A percentile compares a stretch with the other conserved stretches of the same genome.
These are phyloP conservation scores for Doris montereyensis DNA, from an alignment of 2,888 invertebrate species.

Conservation along the genomic window DNA sequence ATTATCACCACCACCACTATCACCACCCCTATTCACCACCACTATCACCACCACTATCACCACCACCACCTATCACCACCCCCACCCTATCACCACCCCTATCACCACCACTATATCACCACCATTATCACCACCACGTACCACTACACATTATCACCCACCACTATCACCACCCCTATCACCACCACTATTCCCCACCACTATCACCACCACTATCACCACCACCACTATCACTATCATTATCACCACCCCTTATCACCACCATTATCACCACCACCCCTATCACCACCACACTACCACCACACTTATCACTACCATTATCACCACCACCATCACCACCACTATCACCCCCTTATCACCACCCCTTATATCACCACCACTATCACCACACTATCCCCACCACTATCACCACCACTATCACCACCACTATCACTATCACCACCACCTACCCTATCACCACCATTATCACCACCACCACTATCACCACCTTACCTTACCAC, in stretches of 20 bases:
- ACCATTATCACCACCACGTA: too few relatives aligned
- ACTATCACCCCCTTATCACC: too few relatives aligned
- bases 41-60: too few relatives aligned
- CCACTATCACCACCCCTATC: not conserved
- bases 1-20: too few relatives aligned
- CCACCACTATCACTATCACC: not conserved
- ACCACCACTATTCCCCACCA: not conserved
- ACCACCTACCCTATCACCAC: not conserved
- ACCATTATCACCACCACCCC: not conserved
- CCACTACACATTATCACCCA: not conserved
- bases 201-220: not conserved
- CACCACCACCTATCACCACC: too few relatives aligned
- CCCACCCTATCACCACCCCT: too few relatives aligned
- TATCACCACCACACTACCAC: not conserved
- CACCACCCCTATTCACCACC: too few relatives aligned
- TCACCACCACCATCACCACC: not conserved
- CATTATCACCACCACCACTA: too few relatives aligned
- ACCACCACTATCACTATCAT: not conserved
- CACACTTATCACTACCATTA: not conserved
- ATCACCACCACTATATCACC: too few relatives aligned
- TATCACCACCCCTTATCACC: not conserved
- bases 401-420: not conserved
- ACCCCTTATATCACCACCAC: too few relatives aligned
- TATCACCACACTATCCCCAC: not conserved
- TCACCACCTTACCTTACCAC: not conserved